A percentile compares a stretch with the other conserved stretches of the same genome.
These are phyloP conservation scores for Hycleus phaleratus DNA, from an alignment of 1,140 invertebrate genomes.

Conservation along the genomic window DNA sequence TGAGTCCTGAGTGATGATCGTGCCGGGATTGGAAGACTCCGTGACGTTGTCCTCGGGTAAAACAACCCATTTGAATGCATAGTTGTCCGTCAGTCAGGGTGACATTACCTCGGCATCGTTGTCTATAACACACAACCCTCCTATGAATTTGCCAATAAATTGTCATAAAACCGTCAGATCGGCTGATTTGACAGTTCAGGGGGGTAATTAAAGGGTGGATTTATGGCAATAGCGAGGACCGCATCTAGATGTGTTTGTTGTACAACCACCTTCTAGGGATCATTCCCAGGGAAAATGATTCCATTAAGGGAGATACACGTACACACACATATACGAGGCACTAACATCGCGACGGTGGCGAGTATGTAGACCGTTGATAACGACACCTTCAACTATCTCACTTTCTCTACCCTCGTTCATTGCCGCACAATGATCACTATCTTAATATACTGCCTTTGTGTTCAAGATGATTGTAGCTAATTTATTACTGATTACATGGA, in stretches of 20 bases:
- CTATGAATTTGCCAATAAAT: slow-evolving; percentile 52
- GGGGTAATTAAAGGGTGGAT: slow-evolving; percentile 60
- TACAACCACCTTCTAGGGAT: slow-evolving; percentile 16
- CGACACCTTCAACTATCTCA: slow-evolving; percentile 1
- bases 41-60: slow-evolving; percentile 40
- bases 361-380: slow-evolving; percentile 15
- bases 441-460: slow-evolving; percentile 22
- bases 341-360: neutral
- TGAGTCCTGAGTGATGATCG: slow-evolving; percentile 7
- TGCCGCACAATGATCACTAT: slow-evolving; percentile 6
- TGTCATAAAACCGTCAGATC: slow-evolving; percentile 62
- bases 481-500: slow-evolving; percentile 14
- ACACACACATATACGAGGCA: neutral
- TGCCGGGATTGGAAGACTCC: slow-evolving; percentile 11
- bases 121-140: slow-evolving; percentile 39
- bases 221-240: slow-evolving; percentile 46
- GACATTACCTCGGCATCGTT: slow-evolving; percentile 46
- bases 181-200: slow-evolving; percentile 55
- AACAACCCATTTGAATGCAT: slow-evolving; percentile 63
- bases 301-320: slow-evolving; percentile 11
- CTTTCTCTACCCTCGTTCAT: no score
- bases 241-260: slow-evolving; percentile 33
- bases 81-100: slow-evolving; percentile 57
- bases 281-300: slow-evolving; percentile 11
- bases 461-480: slow-evolving; percentile 14